Evolutionary conservation across 2,888 invertebrate species (phyloP).

Genomic region (Melinaea menophilus): DNA sequence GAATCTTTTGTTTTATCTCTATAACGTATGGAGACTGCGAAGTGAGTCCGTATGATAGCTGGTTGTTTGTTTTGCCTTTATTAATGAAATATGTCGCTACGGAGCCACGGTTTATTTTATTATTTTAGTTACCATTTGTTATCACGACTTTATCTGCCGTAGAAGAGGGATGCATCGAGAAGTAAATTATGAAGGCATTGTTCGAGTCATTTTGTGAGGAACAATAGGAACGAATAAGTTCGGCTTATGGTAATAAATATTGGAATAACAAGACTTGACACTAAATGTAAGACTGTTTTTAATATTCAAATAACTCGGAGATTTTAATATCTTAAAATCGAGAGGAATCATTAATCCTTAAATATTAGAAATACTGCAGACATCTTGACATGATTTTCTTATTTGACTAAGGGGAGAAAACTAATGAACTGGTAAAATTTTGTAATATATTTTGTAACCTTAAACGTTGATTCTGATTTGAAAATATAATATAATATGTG

Average conservation of each 20-base stretch:
- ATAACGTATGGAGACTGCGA: constrained; percentile 77
- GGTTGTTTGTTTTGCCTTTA: constrained; percentile 72
- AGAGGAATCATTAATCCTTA: constrained; percentile 67
- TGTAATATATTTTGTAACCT: not conserved
- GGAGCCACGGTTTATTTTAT: constrained; percentile 68
- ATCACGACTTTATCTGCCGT: constrained; percentile 76
- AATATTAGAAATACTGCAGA: constrained; percentile 66
- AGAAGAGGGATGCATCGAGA: constrained; percentile 71
- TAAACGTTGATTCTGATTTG: not conserved
- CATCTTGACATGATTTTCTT: constrained; percentile 52
- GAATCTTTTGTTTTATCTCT: constrained; percentile 76
- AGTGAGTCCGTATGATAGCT: constrained; percentile 74
- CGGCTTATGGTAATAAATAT: constrained; percentile 67
- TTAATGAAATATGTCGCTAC: constrained; percentile 78
- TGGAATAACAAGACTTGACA: constrained; percentile 56
- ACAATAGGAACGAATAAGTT: constrained; percentile 73
- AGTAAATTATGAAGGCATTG: constrained; percentile 76
- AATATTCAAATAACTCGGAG: constrained; percentile 31
- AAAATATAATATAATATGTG: not conserved
- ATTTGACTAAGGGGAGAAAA: constrained; percentile 48
- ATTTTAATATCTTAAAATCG: constrained; percentile 66
- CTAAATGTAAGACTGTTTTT: constrained; percentile 37
- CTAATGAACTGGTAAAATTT: constrained; percentile 62
- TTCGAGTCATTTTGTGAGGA: constrained; percentile 64
- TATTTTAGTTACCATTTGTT: constrained; percentile 78